Base-by-base conservation (phyloP, 2,888 invertebrate species). In the Synergus itoensis region DNA sequence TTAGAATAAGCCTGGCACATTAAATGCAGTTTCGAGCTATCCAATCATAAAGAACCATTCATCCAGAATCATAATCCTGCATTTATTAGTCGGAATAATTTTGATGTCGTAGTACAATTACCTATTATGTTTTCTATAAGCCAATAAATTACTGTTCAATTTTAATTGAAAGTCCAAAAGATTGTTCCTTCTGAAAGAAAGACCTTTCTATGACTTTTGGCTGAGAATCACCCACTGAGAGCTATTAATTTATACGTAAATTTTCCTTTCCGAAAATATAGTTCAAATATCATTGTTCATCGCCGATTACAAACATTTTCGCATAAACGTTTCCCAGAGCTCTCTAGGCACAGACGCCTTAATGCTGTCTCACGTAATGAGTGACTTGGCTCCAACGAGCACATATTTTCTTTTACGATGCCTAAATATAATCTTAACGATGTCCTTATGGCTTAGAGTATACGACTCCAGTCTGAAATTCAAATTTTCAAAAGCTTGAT, bases 341-440 rank as follows among this genome's bases (percentile, higher is more conserved):
- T 82, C 78, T 83, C 81, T 79, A 80, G 77, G 82, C 73, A 75
- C 80, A 81, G 83, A 83, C 86, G 87, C 88, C 88, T 90, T 90
- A 91, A 91, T 90, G 88, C 90, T 90, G 90, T 89, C 91, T 88
- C 90, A 84, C 89, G 91, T 91, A 91, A 91, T 91, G 91, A 91
- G 91, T 89, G 88, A 90, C 87, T 91, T 91, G 91, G 91, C 91
- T 91, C 91, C 90, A 89, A 89, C 90, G 87, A 88, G 87, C 91
- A 88, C 91, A 91, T 91, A 91, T 90, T 91, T 91, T 90, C 91
- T 90, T 91, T 91, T 91, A 91, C 89, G 91, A 91, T 86, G 90
- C 90, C 91, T 91, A 91, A 91, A 91, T 91, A 91, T 91, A 91
- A 91, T 91, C 90, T 89, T 90, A 90, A 90, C 89, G 90, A 90